A percentile compares a stretch with the other conserved stretches of the same genome.
Evolutionary conservation across 2,888 invertebrate genomes (phyloP).

Genomic region (Halictus ligatus): DNA sequence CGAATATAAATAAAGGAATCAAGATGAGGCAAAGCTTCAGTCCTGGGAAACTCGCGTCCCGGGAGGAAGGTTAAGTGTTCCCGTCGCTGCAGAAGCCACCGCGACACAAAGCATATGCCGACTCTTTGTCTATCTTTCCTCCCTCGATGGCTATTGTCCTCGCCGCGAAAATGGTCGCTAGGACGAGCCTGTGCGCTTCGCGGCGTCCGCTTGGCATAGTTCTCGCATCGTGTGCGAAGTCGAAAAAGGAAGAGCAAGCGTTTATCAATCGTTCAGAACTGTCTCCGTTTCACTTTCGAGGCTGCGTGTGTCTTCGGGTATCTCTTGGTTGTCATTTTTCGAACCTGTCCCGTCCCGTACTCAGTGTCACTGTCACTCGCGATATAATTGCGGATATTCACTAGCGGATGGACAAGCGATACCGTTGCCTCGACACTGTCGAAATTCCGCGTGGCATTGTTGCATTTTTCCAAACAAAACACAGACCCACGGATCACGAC

Average conservation of each 20-base stretch:
- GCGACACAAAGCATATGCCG: constrained; percentile 58
- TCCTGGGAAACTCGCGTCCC: neutral
- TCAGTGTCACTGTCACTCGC: constrained; percentile 30
- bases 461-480: constrained; percentile 67
- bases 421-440: constrained; percentile 47
- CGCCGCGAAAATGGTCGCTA: constrained; percentile 17
- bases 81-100: neutral
- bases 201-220: neutral
- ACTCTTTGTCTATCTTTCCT: constrained; percentile 54
- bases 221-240: neutral
- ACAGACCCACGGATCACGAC: constrained; percentile 47
- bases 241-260: neutral
- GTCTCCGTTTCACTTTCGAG: constrained; percentile 41
- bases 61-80: neutral
- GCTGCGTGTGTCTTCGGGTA: constrained; percentile 27
- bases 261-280: constrained; percentile 14
- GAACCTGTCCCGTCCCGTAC: neutral
- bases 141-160: constrained; percentile 39
- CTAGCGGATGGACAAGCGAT: neutral
- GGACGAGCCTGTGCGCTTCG: neutral
- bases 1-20: neutral
- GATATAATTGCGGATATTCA: neutral
- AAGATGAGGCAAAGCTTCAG: neutral
- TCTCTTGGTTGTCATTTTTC: constrained; percentile 45
- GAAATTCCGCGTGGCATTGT: constrained; percentile 51